These are phyloP conservation scores for Anarrhichthys ocellatus DNA, from an alignment of 2,113 vertebrate genomes.

Conservation along the genomic window DNA sequence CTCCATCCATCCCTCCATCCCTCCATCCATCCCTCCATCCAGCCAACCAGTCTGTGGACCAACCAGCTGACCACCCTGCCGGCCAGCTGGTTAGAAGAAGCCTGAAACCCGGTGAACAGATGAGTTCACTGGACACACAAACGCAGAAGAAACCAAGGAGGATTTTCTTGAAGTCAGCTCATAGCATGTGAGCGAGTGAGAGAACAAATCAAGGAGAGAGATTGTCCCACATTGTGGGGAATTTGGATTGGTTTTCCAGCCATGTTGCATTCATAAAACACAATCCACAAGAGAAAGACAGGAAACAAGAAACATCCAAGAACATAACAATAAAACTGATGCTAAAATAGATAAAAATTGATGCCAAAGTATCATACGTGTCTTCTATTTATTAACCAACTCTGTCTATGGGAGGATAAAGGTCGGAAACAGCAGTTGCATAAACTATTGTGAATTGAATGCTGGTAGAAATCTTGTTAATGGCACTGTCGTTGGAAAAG, in stretches of 20 bases:
- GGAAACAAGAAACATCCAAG: not conserved
- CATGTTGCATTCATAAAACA: not conserved
- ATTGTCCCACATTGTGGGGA: not conserved
- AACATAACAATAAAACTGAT: not conserved
- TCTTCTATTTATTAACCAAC: not conserved
- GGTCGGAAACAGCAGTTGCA: not conserved
- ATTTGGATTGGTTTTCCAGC: not conserved
- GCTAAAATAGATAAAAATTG: not conserved
- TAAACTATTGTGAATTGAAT: not conserved
- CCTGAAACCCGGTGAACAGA: conserved; percentile 41
- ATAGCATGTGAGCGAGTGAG: conserved; percentile 1
- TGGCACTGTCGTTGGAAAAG: conserved; percentile 4
- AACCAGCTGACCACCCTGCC: conserved; percentile 29
- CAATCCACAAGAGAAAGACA: not conserved
- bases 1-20: conserved; percentile 8
- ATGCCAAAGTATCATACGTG: not conserved
- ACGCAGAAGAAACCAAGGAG: conserved; percentile 33
- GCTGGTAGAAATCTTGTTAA: not conserved
- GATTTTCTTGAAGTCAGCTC: conserved; percentile 50
- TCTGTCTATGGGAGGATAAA: not conserved
- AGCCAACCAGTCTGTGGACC: conserved; percentile 12
- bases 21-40: conserved; percentile 21
- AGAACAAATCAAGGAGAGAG: conserved; percentile 3
- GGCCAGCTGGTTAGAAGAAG: conserved; percentile 13
- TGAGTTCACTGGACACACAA: conserved; percentile 54